phyloP scores from a whole-genome alignment of 2,888 invertebrate species.

The Caenorhabditis macrosperma region DNA sequence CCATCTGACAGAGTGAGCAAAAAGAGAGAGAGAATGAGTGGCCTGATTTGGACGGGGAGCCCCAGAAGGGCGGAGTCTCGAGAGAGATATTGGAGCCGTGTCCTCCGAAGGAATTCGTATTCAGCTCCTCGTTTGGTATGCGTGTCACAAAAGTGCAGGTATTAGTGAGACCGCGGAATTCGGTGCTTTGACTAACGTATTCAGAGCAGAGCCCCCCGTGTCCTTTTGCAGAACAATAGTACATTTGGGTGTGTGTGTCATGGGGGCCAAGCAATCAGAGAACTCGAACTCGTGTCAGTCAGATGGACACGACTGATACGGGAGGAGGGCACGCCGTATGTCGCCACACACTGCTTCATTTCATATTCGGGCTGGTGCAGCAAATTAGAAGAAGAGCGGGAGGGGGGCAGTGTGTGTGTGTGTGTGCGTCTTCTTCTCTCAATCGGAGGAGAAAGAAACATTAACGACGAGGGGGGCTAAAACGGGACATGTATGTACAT shows the following conservation, averaged over 20 bases:
- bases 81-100: neutral
- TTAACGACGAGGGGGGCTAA: neutral
- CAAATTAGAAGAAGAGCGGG: neutral
- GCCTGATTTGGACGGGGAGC: neutral
- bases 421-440: neutral
- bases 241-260: neutral
- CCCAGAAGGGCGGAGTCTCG: neutral
- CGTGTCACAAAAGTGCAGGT: conserved; percentile 22
- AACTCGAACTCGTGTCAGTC: conserved; percentile 4
- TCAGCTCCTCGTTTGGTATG: neutral
- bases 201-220: neutral
- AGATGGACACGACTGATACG: conserved; percentile 9
- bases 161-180: conserved; percentile 14
- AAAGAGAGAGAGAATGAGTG: conserved; percentile 3
- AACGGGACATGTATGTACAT: conserved; percentile 7
- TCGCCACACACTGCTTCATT: conserved; percentile 2
- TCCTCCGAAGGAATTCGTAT: conserved; percentile 2
- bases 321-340: neutral
- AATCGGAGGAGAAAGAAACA: neutral
- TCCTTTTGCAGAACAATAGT: conserved; percentile 8
- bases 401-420: no score
- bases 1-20: conserved; percentile 22
- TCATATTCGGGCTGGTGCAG: conserved; percentile 5
- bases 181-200: conserved; percentile 3
- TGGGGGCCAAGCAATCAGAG: neutral